A percentile compares a stretch with the other conserved stretches of the same genome.
Evolutionary conservation across 2,888 invertebrate species (phyloP).

Genomic region (Thymelicus sylvestris): DNA sequence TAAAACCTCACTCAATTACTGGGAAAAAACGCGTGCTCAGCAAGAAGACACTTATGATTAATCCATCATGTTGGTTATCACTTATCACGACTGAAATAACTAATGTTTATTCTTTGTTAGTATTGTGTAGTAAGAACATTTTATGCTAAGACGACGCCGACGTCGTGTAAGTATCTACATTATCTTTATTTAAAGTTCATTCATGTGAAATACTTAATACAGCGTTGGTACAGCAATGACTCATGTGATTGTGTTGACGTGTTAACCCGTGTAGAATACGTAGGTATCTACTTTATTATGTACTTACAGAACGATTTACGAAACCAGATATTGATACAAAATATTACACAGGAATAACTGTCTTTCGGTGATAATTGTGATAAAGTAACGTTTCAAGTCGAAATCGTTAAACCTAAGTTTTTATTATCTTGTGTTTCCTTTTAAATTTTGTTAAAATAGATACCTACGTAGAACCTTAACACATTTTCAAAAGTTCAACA

Average conservation of each 20-base stretch:
- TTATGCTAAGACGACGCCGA: neutral
- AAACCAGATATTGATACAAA: conserved; percentile 13
- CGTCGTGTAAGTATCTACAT: neutral
- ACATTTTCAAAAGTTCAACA: neutral
- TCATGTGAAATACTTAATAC: conserved; percentile 24
- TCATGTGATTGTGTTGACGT: conserved; percentile 15
- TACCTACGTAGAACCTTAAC: too few species aligned
- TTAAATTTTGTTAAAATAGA: too few species aligned
- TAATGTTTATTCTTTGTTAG: neutral
- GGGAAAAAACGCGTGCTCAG: neutral
- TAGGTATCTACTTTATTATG: conserved; percentile 13
- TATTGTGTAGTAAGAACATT: neutral
- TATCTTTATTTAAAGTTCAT: conserved; percentile 31
- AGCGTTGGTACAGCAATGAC: conserved; percentile 23
- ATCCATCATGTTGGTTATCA: conserved; percentile 3
- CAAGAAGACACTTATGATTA: neutral
- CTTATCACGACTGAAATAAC: conserved; percentile 15
- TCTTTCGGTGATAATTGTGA: too few species aligned
- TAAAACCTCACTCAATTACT: neutral
- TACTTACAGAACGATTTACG: conserved; percentile 19
- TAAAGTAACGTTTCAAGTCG: too few species aligned
- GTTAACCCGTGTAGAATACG: conserved; percentile 12
- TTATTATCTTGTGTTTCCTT: too few species aligned
- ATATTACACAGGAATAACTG: neutral
- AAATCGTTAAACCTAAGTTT: too few species aligned